These are phyloP conservation scores for Callopanchax toddi DNA, from an alignment of 2,113 vertebrate species.

Conservation along the genomic window DNA sequence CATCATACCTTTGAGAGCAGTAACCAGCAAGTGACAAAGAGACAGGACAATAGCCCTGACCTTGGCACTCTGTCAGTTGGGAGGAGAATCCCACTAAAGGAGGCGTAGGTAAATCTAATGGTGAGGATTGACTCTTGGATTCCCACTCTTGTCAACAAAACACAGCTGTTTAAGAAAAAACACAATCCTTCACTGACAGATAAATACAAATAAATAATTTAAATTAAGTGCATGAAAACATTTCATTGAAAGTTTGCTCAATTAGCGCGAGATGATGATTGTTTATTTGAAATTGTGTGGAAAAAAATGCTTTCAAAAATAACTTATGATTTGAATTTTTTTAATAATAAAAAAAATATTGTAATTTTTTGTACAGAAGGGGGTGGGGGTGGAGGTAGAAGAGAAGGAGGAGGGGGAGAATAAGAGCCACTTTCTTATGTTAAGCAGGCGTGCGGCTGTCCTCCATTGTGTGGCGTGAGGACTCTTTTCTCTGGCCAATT, in stretches of 20 bases:
- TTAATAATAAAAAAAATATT: no score
- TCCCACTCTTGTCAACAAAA: conserved; percentile 2
- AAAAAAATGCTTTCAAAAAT: no score
- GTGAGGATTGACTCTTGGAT: conserved; percentile 32
- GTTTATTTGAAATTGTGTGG: background rate
- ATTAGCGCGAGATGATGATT: background rate
- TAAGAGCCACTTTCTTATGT: conserved; percentile 81
- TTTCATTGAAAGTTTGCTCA: no score
- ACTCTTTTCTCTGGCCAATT: conserved; percentile 81
- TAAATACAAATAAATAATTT: background rate
- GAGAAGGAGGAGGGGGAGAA: conserved; percentile 49
- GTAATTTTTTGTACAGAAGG: conserved; percentile 23
- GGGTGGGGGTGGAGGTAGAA: conserved; percentile 33
- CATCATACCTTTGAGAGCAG: conserved; percentile 45
- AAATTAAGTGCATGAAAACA: background rate
- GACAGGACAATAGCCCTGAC: conserved; percentile 66
- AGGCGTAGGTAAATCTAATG: conserved; percentile 41
- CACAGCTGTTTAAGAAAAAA: conserved; percentile 1
- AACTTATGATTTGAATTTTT: background rate
- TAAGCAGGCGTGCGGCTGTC: conserved; percentile 79
- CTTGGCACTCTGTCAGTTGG: conserved; percentile 58
- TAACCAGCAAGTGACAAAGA: conserved; percentile 51
- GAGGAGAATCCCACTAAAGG: conserved; percentile 42
- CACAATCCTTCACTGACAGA: background rate
- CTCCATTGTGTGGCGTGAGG: conserved; percentile 80